phyloP scores from a whole-genome alignment of 2,113 vertebrate species.

The Brachypodius melanocephalos region DNA sequence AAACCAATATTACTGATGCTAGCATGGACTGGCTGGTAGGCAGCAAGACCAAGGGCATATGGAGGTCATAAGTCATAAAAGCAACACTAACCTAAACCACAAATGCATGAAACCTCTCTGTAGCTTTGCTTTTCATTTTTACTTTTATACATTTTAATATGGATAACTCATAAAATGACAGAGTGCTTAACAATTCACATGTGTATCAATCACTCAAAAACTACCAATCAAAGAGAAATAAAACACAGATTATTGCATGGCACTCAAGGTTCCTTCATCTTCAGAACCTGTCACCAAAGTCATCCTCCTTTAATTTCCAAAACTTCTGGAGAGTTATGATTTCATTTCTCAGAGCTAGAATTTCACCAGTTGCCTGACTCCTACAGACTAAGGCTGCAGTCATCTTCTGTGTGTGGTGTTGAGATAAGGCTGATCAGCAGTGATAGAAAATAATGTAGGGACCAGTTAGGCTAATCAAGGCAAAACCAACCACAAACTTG shows the following conservation, averaged over 20 bases:
- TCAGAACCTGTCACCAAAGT: neutral
- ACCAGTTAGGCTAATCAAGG: neutral
- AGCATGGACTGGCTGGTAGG: neutral
- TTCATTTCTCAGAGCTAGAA: neutral
- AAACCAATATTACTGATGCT: neutral
- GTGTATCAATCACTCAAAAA: neutral
- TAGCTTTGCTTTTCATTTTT: neutral
- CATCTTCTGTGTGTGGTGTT: neutral
- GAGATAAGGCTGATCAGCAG: neutral
- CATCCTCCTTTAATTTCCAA: neutral
- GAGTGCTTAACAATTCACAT: neutral
- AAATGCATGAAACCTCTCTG: neutral
- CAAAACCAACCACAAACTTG: neutral
- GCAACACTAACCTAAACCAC: neutral
- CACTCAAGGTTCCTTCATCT: neutral
- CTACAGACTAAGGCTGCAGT: neutral
- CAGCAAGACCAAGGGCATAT: neutral
- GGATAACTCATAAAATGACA: neutral
- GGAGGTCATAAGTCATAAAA: neutral
- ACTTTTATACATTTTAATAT: neutral
- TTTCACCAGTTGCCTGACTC: neutral
- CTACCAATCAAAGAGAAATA: neutral
- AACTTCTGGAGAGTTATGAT: neutral
- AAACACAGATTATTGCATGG: accelerated
- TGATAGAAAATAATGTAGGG: neutral